A percentile compares a stretch with the other conserved stretches of the same genome.
Evolutionary conservation across 2,888 invertebrate species (phyloP).

Genomic region (Drosophila demipolita): DNA sequence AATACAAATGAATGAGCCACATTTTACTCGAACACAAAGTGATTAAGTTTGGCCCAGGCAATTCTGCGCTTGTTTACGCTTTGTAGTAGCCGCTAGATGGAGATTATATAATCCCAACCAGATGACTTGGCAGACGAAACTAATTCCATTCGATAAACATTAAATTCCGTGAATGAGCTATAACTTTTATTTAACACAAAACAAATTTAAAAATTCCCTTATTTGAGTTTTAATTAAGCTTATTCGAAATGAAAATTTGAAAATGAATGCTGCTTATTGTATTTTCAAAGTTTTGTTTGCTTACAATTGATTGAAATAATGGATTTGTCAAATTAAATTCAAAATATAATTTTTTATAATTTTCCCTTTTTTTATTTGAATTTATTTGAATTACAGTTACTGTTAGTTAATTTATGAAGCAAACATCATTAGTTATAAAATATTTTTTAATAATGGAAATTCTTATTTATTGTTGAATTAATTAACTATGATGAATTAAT

Average conservation of each 20-base stretch:
- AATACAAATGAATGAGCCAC: conserved; percentile 26
- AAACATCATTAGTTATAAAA: neutral
- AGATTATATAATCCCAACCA: conserved; percentile 41
- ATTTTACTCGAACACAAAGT: conserved; percentile 31
- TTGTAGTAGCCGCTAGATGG: conserved; percentile 28
- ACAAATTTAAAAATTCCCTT: conserved; percentile 19
- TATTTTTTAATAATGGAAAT: neutral
- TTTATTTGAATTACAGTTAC: neutral
- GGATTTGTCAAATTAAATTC: neutral
- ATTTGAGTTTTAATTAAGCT: conserved; percentile 12
- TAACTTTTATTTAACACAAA: conserved; percentile 26
- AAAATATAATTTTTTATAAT: neutral
- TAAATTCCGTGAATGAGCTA: conserved; percentile 39
- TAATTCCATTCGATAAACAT: conserved; percentile 28
- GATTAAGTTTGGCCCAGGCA: conserved; percentile 29
- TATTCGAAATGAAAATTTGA: neutral
- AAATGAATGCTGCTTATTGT: conserved; percentile 3
- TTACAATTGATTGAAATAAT: neutral
- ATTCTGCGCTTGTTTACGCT: conserved; percentile 14
- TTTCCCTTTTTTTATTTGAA: neutral
- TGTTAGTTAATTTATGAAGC: neutral
- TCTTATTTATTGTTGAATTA: conserved; percentile 11
- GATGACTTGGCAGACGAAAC: conserved; percentile 1
- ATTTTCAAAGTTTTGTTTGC: conserved; percentile 1
- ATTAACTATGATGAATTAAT: conserved; percentile 17